Evolutionary conservation across 2,797 vertebrate genomes (phyloP), one percentile per base, ranked within the genome.

Genomic region (Chromis chromis): DNA sequence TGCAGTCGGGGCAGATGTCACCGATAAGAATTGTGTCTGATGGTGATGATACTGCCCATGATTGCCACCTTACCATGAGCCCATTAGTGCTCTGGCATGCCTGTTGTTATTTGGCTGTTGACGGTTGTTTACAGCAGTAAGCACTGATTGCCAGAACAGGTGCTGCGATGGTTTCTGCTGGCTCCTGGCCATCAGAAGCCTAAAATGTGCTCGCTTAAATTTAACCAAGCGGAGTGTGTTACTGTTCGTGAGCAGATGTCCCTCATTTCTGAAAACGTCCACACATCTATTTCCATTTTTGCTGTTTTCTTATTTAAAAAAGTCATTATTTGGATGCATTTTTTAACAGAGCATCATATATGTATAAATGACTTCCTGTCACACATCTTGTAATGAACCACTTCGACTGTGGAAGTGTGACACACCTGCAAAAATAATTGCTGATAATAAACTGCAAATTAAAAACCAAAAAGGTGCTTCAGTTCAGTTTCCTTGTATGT

Each of bases 61-160:
- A 79, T 71, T 40, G 62, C 59, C 59, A 65, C 73, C 59, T 50
- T 27, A 63, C 55, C 69, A 17, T 22, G 65, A 70, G 65, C 61
- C 78, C 62, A 77, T 84, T 66, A 71, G 81, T 11, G 46, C 42
- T 46, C 36, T 49, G 68, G 64, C 72, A 50, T 49, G 72, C 50
- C 54, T 48, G 59, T 49, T 62, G 62, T 52, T 52, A 61, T 76
- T 79, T 76, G 74, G 71, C 74, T 54, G 44, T 40, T 10, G 54
- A 64, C 33, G 39, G 9, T 58, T 64, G 79, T 74, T 83, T 77
- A 39, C 61, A 80, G 63, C 65, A 56, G 28, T 60, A n/a, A 72
- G 19, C 7, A 10, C 39, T 61, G 76, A 64, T 59, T 55, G 50
- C 53, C 36, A 25, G 67, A 80, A 55, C 78, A 88, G 82, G 72